Percentiles rank a stretch among this genome's conserved stretches.
phyloP scores from a whole-genome alignment of 2,888 invertebrate species.

The Gastrophysa polygoni region DNA sequence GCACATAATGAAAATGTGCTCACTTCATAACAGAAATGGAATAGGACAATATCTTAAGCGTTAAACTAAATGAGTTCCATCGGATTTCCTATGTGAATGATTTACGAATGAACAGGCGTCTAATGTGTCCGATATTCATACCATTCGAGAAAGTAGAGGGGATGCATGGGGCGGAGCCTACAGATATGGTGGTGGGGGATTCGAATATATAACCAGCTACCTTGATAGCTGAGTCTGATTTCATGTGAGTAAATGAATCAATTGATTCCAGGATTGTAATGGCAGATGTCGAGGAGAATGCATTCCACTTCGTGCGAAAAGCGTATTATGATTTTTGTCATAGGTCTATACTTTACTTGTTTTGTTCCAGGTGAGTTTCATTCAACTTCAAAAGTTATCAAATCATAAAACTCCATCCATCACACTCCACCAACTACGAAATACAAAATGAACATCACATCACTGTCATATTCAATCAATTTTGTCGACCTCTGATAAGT shows the following conservation, averaged over 20 bases:
- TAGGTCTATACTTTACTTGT: slow-evolving; percentile 38
- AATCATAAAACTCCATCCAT: neutral
- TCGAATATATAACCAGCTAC: neutral
- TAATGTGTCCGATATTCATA: too few species aligned
- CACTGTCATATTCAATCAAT: too few species aligned
- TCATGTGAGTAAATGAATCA: slow-evolving; percentile 19
- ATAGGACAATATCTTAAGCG: too few species aligned
- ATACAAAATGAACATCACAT: neutral
- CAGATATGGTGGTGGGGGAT: neutral
- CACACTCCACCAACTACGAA: neutral
- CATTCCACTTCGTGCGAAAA: slow-evolving; percentile 66
- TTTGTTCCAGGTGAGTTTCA: slow-evolving; percentile 47
- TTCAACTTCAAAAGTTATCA: too few species aligned
- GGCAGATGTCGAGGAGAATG: slow-evolving; percentile 64
- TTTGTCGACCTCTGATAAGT: too few species aligned
- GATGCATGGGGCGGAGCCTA: neutral
- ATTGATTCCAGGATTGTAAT: slow-evolving; percentile 54
- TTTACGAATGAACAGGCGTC: too few species aligned
- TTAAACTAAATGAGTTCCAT: too few species aligned
- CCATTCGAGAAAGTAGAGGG: too few species aligned
- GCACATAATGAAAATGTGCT: too few species aligned
- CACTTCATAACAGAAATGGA: too few species aligned
- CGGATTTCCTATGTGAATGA: too few species aligned
- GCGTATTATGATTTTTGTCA: slow-evolving; percentile 58
- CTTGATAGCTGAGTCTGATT: neutral